Evolutionary conservation across 2,888 invertebrate species (phyloP).

Genomic region (Synanthedon vespiformis): DNA sequence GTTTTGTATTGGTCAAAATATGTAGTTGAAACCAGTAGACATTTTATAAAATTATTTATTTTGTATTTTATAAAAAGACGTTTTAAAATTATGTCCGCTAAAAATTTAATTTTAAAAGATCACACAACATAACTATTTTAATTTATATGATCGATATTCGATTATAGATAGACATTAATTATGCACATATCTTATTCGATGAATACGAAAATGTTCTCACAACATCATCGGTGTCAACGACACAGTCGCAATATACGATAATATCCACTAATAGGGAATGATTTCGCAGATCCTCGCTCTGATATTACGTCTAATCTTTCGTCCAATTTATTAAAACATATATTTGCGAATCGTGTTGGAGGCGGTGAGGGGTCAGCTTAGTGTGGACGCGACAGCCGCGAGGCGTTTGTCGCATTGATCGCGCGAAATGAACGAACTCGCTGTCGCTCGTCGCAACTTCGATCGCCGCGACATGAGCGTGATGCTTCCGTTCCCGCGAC

Average conservation of each 20-base stretch:
- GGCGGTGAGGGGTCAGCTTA: not conserved
- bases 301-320: conserved; percentile 15
- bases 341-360: conserved; percentile 8
- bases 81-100: too few relatives aligned
- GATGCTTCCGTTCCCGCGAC: conserved; percentile 67
- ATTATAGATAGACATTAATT: too few relatives aligned
- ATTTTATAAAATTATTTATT: too few relatives aligned
- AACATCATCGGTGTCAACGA: conserved; percentile 27
- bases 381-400: not conserved
- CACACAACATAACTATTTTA: too few relatives aligned
- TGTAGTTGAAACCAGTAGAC: too few relatives aligned
- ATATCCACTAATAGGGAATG: conserved; percentile 34
- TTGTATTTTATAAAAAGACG: too few relatives aligned
- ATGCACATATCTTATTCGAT: too few relatives aligned
- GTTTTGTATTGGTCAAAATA: too few relatives aligned
- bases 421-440: conserved; percentile 11
- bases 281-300: conserved; percentile 36
- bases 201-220: conserved; percentile 21
- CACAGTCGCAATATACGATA: conserved; percentile 34
- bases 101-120: too few relatives aligned
- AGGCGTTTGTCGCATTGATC: conserved; percentile 35
- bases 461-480: conserved; percentile 12
- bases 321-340: conserved; percentile 27
- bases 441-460: not conserved
- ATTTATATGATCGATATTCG: too few relatives aligned